phyloP scores from a whole-genome alignment of 2,888 invertebrate species.

The Phalera bucephala region DNA sequence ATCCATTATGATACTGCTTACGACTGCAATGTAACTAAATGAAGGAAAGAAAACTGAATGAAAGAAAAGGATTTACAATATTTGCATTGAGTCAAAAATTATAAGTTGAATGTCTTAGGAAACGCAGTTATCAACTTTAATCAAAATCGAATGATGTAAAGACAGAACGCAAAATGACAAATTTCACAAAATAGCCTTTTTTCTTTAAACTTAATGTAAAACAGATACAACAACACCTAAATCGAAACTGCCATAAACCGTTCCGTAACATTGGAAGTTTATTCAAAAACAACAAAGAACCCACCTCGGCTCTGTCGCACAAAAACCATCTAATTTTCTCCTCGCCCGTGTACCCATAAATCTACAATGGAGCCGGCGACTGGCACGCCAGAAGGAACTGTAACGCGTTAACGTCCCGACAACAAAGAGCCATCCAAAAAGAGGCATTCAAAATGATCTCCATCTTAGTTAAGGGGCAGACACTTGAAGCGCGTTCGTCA shows the following conservation, averaged over 20 bases:
- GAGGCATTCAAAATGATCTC: conserved; percentile 66
- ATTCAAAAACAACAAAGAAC: background rate
- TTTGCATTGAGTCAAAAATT: too few relatives aligned
- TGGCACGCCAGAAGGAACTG: conserved; percentile 31
- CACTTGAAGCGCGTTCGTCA: conserved; percentile 71
- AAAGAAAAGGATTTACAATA: too few relatives aligned
- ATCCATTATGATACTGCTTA: too few relatives aligned
- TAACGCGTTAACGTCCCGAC: conserved; percentile 40
- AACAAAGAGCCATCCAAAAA: conserved; percentile 67
- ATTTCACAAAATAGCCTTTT: too few relatives aligned
- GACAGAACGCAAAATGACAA: too few relatives aligned
- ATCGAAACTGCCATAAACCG: background rate
- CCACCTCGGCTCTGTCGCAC: conserved; percentile 15
- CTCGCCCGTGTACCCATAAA: conserved; percentile 26
- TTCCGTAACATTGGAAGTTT: background rate
- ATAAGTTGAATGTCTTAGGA: too few relatives aligned
- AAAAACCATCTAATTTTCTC: conserved; percentile 35
- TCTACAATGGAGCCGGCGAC: conserved; percentile 22
- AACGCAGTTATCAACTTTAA: too few relatives aligned
- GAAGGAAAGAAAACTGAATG: too few relatives aligned
- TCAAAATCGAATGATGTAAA: too few relatives aligned
- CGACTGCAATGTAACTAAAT: too few relatives aligned
- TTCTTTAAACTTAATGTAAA: too few relatives aligned
- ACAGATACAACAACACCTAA: too few relatives aligned
- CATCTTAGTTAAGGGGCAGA: conserved; percentile 66